Evolutionary conservation across 1,140 invertebrate genomes (phyloP), one percentile per base, ranked within the genome.

Genomic region (Bombus sibiricus): DNA sequence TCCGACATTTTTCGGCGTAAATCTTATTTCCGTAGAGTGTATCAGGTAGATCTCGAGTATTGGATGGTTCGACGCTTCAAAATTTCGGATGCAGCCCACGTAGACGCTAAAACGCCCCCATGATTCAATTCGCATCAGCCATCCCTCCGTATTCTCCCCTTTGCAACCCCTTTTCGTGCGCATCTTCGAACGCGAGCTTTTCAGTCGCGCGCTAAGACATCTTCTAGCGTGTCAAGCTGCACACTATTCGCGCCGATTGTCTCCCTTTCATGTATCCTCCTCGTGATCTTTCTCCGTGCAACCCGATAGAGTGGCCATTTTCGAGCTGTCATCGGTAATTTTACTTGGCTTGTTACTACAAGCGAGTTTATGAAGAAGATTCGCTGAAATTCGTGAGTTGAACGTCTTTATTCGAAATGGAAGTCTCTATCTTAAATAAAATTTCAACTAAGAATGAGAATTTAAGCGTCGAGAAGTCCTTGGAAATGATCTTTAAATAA

Each of bases 121-220:
- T 95, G 94, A 95, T 95, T 94, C 94, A 94, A 94, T 95, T 94
- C 94, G 92, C 94, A 94, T 95, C 94, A 94, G 92, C 92, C 88
- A 90, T 89, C 91, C 78, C 32, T 62, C 79, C 74, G 22, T 59
- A 43, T 79, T 81, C 68, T 64, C 34, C 77, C 39, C 59, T 41
- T 73, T 53, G n/a, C 62, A 62, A 73, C 80, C 71, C 41, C 57
- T 62, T 43, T 66, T 39, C 37, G 53, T 66, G 72, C 37, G 37
- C 82, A 22, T 72, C 88, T 41, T 28, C 47, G 77, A 18, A 53
- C 68, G 85, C 81, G 85, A 81, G 76, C 59, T 57, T 81, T 73
- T 62, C 47, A 89, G 25, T 28, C 18, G 9, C 39, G 57, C 71
- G 75, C 80, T 62, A 82, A 78, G 74, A 82, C 72, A 66, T 77